These are phyloP conservation scores for Sebastes elongatus DNA, from an alignment of 2,797 vertebrate species.

Conservation along the genomic window DNA sequence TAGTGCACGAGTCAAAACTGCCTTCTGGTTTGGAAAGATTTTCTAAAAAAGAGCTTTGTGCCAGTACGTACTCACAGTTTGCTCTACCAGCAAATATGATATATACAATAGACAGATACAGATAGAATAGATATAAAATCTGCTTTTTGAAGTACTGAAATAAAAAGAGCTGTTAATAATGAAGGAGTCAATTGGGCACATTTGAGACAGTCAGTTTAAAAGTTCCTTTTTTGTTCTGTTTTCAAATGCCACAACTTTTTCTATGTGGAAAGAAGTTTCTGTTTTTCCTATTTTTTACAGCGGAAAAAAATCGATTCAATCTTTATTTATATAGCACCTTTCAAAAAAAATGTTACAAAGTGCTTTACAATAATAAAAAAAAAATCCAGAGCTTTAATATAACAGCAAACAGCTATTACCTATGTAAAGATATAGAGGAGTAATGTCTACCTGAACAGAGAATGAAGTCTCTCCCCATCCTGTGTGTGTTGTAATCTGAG, in stretches of 20 bases:
- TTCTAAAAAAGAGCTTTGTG: background rate
- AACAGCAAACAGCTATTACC: no score
- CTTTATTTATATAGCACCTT: background rate
- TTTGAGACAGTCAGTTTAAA: background rate
- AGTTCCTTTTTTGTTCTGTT: background rate
- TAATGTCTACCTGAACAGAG: no score
- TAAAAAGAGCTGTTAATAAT: background rate
- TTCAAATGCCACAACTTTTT: background rate
- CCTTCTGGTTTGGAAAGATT: background rate
- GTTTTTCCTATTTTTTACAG: background rate
- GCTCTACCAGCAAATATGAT: background rate
- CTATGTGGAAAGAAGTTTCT: background rate
- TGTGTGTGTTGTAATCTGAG: no score
- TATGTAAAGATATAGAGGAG: no score
- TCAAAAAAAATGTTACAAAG: no score
- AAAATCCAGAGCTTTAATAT: no score
- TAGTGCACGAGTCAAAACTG: background rate
- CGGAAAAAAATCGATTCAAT: background rate
- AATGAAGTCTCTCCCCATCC: no score
- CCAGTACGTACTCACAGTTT: background rate
- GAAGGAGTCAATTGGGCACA: background rate
- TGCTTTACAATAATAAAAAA: no score
- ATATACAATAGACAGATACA: background rate
- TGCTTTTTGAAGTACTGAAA: background rate
- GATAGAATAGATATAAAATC: background rate